Evolutionary conservation across 2,113 vertebrate species (phyloP).

Genomic region (Sinocyclocheilus anophthalmus): DNA sequence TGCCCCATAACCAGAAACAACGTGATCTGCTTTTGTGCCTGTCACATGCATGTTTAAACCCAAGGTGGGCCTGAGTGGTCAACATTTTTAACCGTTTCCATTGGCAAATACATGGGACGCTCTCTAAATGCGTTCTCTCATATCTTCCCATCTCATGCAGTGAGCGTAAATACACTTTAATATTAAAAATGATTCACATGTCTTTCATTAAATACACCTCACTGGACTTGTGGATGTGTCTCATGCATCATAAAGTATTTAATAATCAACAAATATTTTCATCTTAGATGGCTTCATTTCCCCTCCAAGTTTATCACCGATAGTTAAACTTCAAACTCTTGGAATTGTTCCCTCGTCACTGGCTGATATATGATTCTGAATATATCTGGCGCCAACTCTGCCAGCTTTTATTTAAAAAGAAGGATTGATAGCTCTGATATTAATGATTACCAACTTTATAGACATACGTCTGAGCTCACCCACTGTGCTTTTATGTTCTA

Average conservation of each 20-base stretch:
- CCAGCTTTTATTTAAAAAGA: background rate
- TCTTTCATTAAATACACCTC: background rate
- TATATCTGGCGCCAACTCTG: slow-evolving; percentile 10
- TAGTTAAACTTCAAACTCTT: background rate
- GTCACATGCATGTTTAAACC: slow-evolving; percentile 37
- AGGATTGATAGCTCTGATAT: slow-evolving; percentile 13
- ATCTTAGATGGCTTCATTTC: background rate
- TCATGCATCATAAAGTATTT: background rate
- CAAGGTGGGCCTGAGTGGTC: slow-evolving; percentile 18
- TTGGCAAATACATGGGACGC: slow-evolving; percentile 54
- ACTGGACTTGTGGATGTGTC: background rate
- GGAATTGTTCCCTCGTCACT: background rate
- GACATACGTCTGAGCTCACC: background rate
- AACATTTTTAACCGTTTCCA: slow-evolving; percentile 59
- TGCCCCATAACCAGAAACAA: slow-evolving; percentile 3
- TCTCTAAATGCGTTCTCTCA: too few relatives aligned
- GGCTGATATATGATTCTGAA: slow-evolving; percentile 13
- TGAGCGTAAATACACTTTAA: slow-evolving; percentile 9
- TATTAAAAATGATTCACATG: background rate
- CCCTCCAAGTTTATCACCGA: background rate
- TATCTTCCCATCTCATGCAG: background rate
- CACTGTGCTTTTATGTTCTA: background rate
- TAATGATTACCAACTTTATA: background rate
- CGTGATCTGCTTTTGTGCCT: background rate
- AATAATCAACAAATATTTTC: background rate